Base-by-base conservation (phyloP, 2,113 vertebrate species). In the Plestiodon gilberti region DNA sequence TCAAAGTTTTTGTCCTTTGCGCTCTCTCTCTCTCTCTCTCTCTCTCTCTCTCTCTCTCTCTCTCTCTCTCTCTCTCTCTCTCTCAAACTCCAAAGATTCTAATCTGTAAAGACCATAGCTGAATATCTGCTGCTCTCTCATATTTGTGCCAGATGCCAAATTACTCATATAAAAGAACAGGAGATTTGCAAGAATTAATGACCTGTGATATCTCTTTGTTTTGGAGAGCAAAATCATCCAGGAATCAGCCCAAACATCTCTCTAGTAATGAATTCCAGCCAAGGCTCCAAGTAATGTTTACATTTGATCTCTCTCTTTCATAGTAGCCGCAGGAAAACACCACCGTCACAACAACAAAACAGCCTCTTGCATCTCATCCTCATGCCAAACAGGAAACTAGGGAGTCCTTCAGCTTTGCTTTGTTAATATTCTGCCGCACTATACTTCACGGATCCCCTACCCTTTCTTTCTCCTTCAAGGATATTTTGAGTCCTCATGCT, bases 21-120 rank as follows among this genome's bases (percentile, higher is more conserved):
- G 40, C 17, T 75, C n/a, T 75, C n/a, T 65, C 74, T 81, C 52
- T 74, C 22, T 74, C 71, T 81, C 69, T 74, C 71, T 87, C 6
- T 48, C 71, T 87, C 6, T 48, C 17, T 75, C n/a, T 75, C n/a
- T 65, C 74, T 81, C 52, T 74, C 22, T 74, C 71, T 81, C 69
- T 74, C 71, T 87, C 6, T 48, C n/a, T n/a, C n/a, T n/a, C n/a
- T 65, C 74, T 81, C 52, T 73, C 30, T 81, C 70, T 81, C 67
- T 74, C 70, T 86, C 6, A 8, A 43, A 40, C 75, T 81, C 40
- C n/a, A 59, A 74, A 86, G 85, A 86, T 64, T 65, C 70, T 87
- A 81, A 87, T 87, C 85, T 87, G 33, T 28, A 81, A 87, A 62
- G 85, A 52, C 38, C 52, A 75, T 25, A 64, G 15, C 70, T 40